Evolutionary conservation across 2,113 vertebrate genomes (phyloP), one percentile per base, ranked within the genome.

Genomic region (Chroicocephalus ridibundus): DNA sequence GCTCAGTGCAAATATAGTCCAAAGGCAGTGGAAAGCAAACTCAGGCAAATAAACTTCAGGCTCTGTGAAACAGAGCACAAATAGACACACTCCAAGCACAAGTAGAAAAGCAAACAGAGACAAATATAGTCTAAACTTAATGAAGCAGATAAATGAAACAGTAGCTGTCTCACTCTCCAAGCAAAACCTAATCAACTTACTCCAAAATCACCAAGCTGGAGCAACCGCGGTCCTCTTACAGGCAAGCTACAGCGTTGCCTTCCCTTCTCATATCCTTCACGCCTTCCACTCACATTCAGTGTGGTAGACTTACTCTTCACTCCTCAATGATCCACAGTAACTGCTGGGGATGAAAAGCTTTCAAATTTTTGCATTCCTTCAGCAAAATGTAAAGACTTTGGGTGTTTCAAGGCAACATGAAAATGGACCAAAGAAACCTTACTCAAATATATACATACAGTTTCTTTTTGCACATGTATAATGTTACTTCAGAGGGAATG

Each of bases 81-180:
- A 97, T 96, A 98, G 97, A 97, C 93, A 81, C 89, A 96, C 96
- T 97, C 95, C 95, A 96, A 97, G 97, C 86, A 97, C 96, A 96
- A 96, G 96, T 91, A 97, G 96, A 90, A 97, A 97, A 96, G 94
- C 95, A 97, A 97, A 97, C 94, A 98, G 83, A 97, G 89, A 47
- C 91, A 97, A 97, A 97, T 96, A 97, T 88, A 97, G 97, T 95
- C 96, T 95, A 95, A 97, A 96, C 72, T 95, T 97, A 97, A 97
- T 95, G 97, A 97, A 95, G 93, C 96, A 98, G 96, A 97, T 95
- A 94, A 85, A 95, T 86, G 95, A 89, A 97, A 96, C 96, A 93
- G 90, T 91, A 93, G 96, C 94, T 82, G 89, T 79, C 89, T 96
- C 82, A 61, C 80, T 84, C 85, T 96, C 87, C 92, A 93, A 92